phyloP scores from a whole-genome alignment of 1,140 invertebrate species.

The Babylonia areolata region DNA sequence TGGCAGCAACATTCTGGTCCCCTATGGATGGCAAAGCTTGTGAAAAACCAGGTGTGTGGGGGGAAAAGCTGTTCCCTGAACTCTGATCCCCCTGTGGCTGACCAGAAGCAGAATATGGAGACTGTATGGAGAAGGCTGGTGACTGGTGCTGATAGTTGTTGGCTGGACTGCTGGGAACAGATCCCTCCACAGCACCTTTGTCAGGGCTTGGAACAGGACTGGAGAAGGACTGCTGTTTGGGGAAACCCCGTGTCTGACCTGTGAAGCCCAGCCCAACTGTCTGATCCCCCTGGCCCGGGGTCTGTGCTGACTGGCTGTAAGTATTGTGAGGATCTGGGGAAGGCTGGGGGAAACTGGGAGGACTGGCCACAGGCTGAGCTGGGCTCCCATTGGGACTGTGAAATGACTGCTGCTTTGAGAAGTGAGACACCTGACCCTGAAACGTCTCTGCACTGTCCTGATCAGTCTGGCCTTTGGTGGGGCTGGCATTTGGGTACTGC shows the following conservation, averaged over 20 bases:
- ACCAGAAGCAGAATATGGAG: neutral
- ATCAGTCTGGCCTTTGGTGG: neutral
- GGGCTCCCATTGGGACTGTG: conserved; percentile 16
- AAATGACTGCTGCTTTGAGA: conserved; percentile 18
- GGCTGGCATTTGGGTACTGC: neutral
- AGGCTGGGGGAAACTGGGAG: conserved; percentile 1
- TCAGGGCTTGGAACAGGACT: conserved; percentile 11
- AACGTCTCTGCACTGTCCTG: neutral
- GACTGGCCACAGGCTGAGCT: neutral
- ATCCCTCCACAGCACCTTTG: neutral
- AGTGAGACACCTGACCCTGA: neutral
- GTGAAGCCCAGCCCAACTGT: neutral
- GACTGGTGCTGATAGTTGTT: conserved; percentile 21
- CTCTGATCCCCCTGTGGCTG: conserved; percentile 12
- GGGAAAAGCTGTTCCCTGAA: neutral
- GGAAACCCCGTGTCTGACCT: neutral
- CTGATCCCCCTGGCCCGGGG: conserved; percentile 3
- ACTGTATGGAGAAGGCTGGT: neutral
- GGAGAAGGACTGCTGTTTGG: neutral
- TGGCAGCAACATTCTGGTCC: conserved; percentile 14
- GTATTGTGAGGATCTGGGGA: neutral
- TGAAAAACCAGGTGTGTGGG: neutral
- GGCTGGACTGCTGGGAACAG: conserved; percentile 13
- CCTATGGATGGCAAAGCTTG: neutral
- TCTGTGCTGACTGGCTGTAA: neutral